These are phyloP conservation scores for Himalopsyche tibetana DNA, from an alignment of 2,888 invertebrate species.

Conservation along the genomic window DNA sequence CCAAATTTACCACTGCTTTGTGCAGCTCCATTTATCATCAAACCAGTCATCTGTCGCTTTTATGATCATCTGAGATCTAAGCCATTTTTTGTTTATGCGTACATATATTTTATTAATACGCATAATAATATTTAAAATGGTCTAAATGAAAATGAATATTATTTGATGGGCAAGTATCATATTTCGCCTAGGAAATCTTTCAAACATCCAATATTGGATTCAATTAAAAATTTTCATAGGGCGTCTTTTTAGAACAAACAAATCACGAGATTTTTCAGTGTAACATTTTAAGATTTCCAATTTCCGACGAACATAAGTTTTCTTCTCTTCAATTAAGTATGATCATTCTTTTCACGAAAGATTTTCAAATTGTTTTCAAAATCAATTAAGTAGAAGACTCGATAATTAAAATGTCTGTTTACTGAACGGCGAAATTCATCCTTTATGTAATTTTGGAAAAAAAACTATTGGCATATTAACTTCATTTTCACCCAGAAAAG, in stretches of 20 bases:
- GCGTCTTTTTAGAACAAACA: background rate
- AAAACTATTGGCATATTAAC: too few relatives aligned
- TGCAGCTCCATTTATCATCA: too few relatives aligned
- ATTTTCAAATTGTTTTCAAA: background rate
- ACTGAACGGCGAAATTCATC: background rate
- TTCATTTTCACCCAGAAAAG: too few relatives aligned
- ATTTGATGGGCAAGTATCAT: too few relatives aligned
- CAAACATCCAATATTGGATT: background rate
- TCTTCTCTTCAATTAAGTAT: background rate
- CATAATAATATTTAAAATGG: too few relatives aligned
- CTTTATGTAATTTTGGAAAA: background rate
- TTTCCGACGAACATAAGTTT: background rate
- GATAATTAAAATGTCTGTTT: constrained; percentile 2
- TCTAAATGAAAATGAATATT: too few relatives aligned
- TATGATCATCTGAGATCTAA: too few relatives aligned
- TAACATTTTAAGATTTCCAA: constrained; percentile 5
- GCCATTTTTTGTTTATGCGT: too few relatives aligned
- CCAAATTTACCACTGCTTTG: too few relatives aligned
- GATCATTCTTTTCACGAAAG: background rate
- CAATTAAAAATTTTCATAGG: background rate
- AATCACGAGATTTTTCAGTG: background rate
- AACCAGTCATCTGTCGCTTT: too few relatives aligned
- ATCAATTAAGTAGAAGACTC: background rate
- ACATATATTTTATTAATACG: too few relatives aligned
- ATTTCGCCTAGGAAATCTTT: background rate